These are phyloP conservation scores for Thyatira batis DNA, from an alignment of 2,888 invertebrate species.

Conservation along the genomic window DNA sequence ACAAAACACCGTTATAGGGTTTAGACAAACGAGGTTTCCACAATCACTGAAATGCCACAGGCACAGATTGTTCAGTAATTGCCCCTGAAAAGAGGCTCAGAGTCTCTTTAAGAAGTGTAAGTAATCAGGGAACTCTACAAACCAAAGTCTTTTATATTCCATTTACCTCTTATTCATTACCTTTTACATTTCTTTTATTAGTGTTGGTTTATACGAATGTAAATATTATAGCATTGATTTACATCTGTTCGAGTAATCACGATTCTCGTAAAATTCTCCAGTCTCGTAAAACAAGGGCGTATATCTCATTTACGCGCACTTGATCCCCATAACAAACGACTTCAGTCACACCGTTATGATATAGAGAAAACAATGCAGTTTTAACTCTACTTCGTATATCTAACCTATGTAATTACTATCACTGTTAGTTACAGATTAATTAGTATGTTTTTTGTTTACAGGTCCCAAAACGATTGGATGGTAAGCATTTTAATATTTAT, in stretches of 20 bases:
- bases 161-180: neutral
- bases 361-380: neutral
- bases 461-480: no score
- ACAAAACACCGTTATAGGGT: no score
- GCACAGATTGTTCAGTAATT: neutral
- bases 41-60: neutral
- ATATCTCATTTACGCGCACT: constrained; percentile 57
- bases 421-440: no score
- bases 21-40: neutral
- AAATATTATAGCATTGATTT: constrained; percentile 22
- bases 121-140: neutral
- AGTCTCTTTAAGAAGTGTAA: neutral
- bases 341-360: constrained; percentile 31
- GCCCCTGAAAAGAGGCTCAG: neutral
- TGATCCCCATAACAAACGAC: constrained; percentile 40
- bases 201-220: neutral
- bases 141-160: neutral
- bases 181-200: neutral
- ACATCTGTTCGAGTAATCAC: constrained; percentile 20
- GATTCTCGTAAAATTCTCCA: constrained; percentile 49
- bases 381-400: constrained; percentile 10
- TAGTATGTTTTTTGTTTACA: no score
- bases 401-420: no score
- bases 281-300: constrained; percentile 51
- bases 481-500: no score